phyloP scores from a whole-genome alignment of 92 coral and sea anemone species.

The Diadumene lineata region DNA sequence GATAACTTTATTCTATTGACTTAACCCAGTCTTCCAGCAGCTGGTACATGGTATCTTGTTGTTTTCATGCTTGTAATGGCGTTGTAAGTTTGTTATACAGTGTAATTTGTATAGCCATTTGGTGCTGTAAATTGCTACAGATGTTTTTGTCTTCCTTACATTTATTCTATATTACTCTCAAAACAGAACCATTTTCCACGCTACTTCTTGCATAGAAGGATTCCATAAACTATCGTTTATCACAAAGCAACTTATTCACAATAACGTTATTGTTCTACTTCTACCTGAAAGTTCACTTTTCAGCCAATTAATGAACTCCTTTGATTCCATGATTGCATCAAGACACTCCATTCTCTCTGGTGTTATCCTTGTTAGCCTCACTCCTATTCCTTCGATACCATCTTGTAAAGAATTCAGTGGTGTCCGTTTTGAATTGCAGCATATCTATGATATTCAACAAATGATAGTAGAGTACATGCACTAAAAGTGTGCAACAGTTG shows the following conservation, averaged over 20 bases:
- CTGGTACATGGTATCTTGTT: too few species aligned
- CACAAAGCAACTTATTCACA: too few species aligned
- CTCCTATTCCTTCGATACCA: constrained; percentile 43
- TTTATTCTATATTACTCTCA: not conserved
- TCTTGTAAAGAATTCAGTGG: constrained; percentile 55
- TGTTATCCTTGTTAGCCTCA: constrained; percentile 30
- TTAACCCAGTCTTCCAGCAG: too few species aligned
- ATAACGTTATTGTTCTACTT: too few species aligned
- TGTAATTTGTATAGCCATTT: not conserved
- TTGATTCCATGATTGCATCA: constrained; percentile 53
- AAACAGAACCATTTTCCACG: too few species aligned
- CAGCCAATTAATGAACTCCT: constrained; percentile 62
- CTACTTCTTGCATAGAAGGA: too few species aligned
- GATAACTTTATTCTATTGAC: too few species aligned
- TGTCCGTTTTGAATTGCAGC: constrained; percentile 36
- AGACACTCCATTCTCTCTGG: constrained; percentile 47
- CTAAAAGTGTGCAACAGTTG: too few species aligned
- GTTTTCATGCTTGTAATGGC: too few species aligned
- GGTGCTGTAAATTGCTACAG: not conserved
- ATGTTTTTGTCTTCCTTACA: too few species aligned
- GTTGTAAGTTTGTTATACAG: too few species aligned
- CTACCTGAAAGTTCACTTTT: constrained; percentile 38
- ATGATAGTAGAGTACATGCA: not conserved
- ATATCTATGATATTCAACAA: constrained; percentile 30
- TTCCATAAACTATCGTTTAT: too few species aligned